A percentile compares a stretch with the other conserved stretches of the same genome.
These are phyloP conservation scores for Burhinus oedicnemus DNA, from an alignment of 2,113 vertebrate species.

Conservation along the genomic window DNA sequence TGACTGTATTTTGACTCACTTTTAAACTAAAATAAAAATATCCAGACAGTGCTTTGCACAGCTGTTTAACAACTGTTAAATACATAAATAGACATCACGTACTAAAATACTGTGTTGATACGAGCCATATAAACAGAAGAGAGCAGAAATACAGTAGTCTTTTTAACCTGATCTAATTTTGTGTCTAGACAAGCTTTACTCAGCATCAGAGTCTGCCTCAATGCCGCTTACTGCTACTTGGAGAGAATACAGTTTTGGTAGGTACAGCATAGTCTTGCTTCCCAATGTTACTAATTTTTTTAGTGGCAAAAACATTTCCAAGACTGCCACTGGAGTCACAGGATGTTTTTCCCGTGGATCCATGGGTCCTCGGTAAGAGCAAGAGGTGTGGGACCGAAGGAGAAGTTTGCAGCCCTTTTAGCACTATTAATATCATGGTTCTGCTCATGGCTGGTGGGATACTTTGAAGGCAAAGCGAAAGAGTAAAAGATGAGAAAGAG, in stretches of 20 bases:
- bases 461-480: not conserved
- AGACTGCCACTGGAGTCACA: not conserved
- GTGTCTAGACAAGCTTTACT: constrained; percentile 35
- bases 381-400: fast-evolving
- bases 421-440: not conserved
- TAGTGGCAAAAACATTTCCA: not conserved
- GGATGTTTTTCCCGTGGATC: not conserved
- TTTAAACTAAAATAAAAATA: constrained; percentile 57
- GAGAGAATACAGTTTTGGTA: not conserved
- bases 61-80: constrained; percentile 48
- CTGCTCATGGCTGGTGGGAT: not conserved
- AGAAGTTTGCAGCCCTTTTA: not conserved
- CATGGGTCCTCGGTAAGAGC: fast-evolving
- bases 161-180: constrained; percentile 16
- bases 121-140: constrained; percentile 40
- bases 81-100: constrained; percentile 41
- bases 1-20: constrained; percentile 24
- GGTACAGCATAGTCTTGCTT: not conserved
- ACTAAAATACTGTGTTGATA: constrained; percentile 56
- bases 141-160: constrained; percentile 32
- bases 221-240: not conserved
- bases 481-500: not conserved
- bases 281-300: not conserved
- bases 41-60: constrained; percentile 34
- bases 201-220: not conserved